Base-by-base conservation (phyloP, 1,140 invertebrate species). In the Platorchestia sp. region DNA sequence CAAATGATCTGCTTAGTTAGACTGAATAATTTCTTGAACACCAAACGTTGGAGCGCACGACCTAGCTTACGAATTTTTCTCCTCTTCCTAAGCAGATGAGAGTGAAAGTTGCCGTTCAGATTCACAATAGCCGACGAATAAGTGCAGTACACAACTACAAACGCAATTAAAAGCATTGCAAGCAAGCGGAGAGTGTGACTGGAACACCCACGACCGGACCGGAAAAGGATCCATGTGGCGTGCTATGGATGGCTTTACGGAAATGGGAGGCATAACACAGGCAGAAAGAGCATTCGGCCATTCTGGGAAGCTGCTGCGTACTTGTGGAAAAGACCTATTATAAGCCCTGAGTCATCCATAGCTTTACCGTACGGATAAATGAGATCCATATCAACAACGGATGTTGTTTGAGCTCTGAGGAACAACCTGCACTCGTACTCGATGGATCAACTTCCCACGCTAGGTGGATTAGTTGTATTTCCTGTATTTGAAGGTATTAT, bases 301-400 rank as follows among this genome's bases (percentile, higher is more conserved):
- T 90, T 90, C 87, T 42, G 0, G 87, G 87, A 90, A 90, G 87
- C 87, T 43, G 44, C 41, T 10, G 86, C 6, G 44, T 41, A 90
- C 87, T 27, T 41, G 27, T 90, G 87, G 87, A 90, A 90, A 90
- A 90, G 87, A 45, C 41, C 87, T 43, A 90, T 90, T 90, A 90
- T 90, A 43, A 45, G 41, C 41, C 41, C 87, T 90, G 87, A 90
- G 7, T 90, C 87, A 90, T 90, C 14, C 59, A 22, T 27, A 36
- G 59, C 14, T 22, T 27, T 75, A 27, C 59, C 10, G 59, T 75
- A 75, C 27, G 59, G 59, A 36, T 75, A 36, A 75, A 75, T 36
- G 14, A 36, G 59, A 75, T 75, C 36, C 27, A 22, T 75, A 75
- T 75, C 59, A 22, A 36, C 36, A 75, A 75, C 59, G 59, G 59